Base-by-base conservation (phyloP, 2,888 invertebrate species). In the Ophonus ardosiacus region DNA sequence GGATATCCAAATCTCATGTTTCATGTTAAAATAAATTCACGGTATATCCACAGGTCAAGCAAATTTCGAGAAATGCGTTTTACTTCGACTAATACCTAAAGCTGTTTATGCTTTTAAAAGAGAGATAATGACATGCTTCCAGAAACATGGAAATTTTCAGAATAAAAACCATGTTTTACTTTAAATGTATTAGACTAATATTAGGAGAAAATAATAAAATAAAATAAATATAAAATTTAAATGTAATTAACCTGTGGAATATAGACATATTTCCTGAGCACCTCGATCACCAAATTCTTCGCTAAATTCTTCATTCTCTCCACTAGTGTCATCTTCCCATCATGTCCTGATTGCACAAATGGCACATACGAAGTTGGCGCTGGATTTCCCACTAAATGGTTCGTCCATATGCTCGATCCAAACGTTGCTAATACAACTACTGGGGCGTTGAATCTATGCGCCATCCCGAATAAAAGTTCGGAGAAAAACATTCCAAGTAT, bases 401-500 rank as follows among this genome's bases (percentile, higher is more conserved):
- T 88, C 1, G 81, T 86, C 87, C 88, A 87, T 57, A 71, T 56
- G 13, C 85, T 86, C 0, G 87, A 10, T 0, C 76, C 87, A 3
- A 88, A 31, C 0, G 88, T 86, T 56, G 86, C 86, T 10, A 88
- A 86, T 13, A 88, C 74, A 5, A 89, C 84, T 0, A 88, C 68
- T 0, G 88, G 89, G 4, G 88, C 88, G 10, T 88, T 87, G 61
- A 87, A 88, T 68, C 87, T 85, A 40, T 88, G 79, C 7, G 87
- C 87, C 31, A 89, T 85, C 7, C 87, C 88, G 6, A 86, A 81
- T 7, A 88, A 59, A 0, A 88, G 89, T 84, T 90, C 90, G 43
- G 88, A 88, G 7, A 88, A 31, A 79, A 89, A 89, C 68, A 88
- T 87, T 79, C 90, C 89, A 38, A 88, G 51, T 13, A 90, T 86